These are phyloP conservation scores for Trisateles emortualis DNA, from an alignment of 2,888 invertebrate species.

Conservation along the genomic window DNA sequence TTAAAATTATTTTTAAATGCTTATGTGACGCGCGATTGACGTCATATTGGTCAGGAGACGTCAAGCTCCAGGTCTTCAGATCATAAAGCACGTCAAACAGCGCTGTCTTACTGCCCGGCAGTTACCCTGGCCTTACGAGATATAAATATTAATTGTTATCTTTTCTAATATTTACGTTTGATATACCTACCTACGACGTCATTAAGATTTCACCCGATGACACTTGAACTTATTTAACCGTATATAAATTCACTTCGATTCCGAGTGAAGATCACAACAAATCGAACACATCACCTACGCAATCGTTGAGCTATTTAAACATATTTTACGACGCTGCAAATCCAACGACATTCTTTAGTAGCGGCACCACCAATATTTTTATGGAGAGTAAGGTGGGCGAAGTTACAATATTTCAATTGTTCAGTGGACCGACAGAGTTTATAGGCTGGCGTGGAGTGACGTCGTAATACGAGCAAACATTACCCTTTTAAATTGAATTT, in stretches of 20 bases:
- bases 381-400: slow-evolving; percentile 64
- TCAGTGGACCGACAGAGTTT: slow-evolving; percentile 77
- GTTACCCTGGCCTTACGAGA: too few species aligned
- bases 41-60: too few species aligned
- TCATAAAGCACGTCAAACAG: too few species aligned
- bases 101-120: too few species aligned
- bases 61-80: too few species aligned
- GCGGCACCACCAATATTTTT: slow-evolving; percentile 63
- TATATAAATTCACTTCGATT: background rate
- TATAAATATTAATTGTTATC: too few species aligned
- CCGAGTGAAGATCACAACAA: background rate
- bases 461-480: slow-evolving; percentile 83
- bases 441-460: slow-evolving; percentile 76
- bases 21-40: too few species aligned
- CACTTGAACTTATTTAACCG: too few species aligned
- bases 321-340: slow-evolving; percentile 26
- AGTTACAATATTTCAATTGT: slow-evolving; percentile 78
- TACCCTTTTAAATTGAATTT: slow-evolving; percentile 85
- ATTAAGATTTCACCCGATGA: too few species aligned
- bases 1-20: too few species aligned
- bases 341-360: slow-evolving; percentile 4
- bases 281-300: slow-evolving; percentile 10
- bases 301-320: slow-evolving; percentile 12
- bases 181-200: too few species aligned
- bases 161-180: too few species aligned